A percentile compares a stretch with the other conserved stretches of the same genome.
Evolutionary conservation across 2,888 invertebrate species (phyloP).

Genomic region (Anoplius nigerrimus): DNA sequence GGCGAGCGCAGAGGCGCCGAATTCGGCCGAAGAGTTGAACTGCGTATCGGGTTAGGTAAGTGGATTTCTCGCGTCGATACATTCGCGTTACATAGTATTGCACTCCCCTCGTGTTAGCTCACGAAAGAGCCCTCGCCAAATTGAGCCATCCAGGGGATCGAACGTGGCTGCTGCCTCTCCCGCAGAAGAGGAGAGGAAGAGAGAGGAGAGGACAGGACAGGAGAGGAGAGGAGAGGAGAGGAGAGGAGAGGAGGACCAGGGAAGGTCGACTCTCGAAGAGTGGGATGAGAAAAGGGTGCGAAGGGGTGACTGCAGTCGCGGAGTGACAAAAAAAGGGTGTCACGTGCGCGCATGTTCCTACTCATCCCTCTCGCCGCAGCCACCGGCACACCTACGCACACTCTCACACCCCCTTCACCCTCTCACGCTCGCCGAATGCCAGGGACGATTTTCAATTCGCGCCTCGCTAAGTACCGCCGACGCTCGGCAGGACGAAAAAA

Average conservation of each 20-base stretch:
- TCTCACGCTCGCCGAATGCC: slow-evolving; percentile 11
- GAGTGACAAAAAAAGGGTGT: slow-evolving; percentile 10
- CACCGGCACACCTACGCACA: too few relatives aligned
- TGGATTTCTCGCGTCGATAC: slow-evolving; percentile 69
- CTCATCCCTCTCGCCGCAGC: too few relatives aligned
- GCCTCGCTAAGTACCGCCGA: slow-evolving; percentile 18
- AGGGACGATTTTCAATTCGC: slow-evolving; percentile 9
- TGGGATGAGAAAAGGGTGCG: slow-evolving; percentile 9
- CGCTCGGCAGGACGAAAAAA: slow-evolving; percentile 6
- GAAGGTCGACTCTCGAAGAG: too few relatives aligned
- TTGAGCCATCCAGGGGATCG: slow-evolving; percentile 61
- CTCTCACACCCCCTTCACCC: too few relatives aligned
- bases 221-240: background rate
- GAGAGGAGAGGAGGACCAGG: slow-evolving; percentile 8
- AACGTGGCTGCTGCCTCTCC: slow-evolving; percentile 10
- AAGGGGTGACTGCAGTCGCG: background rate
- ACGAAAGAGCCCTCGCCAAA: slow-evolving; percentile 63
- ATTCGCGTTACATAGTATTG: slow-evolving; percentile 67
- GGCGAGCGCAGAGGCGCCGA: background rate
- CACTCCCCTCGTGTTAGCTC: slow-evolving; percentile 67
- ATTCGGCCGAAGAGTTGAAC: slow-evolving; percentile 27
- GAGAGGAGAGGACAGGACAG: background rate
- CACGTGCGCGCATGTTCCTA: too few relatives aligned
- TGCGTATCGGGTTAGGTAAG: slow-evolving; percentile 61
- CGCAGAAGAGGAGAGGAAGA: slow-evolving; percentile 3